A percentile compares a stretch with the other conserved stretches of the same genome.
These are phyloP conservation scores for Oxycera nigricornis DNA, from an alignment of 2,888 invertebrate genomes.

Conservation along the genomic window DNA sequence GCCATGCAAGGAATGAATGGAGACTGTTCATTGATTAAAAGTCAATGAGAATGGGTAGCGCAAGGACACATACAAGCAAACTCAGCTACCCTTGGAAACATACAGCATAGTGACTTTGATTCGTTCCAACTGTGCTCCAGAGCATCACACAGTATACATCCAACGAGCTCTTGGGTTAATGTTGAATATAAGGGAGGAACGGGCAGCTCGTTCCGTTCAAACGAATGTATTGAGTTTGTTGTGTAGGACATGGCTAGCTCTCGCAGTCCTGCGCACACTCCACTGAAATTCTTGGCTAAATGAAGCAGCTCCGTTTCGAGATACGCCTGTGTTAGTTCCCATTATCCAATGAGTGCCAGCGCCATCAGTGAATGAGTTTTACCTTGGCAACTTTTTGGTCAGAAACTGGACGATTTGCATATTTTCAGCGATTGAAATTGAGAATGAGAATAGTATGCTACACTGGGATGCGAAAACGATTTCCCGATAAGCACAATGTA, in stretches of 20 bases:
- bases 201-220: background rate
- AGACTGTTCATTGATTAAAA: conserved; percentile 49
- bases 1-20: conserved; percentile 48
- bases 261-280: conserved; percentile 1
- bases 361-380: conserved; percentile 28
- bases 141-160: background rate
- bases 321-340: background rate
- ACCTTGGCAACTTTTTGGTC: conserved; percentile 8
- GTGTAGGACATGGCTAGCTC: conserved; percentile 23
- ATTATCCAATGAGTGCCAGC: conserved; percentile 1
- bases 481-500: background rate
- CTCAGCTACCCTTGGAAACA: background rate
- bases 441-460: background rate
- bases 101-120: background rate
- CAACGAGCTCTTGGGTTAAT: background rate
- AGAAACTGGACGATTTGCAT: background rate
- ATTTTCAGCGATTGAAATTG: background rate
- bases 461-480: background rate
- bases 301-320: background rate
- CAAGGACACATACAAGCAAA: conserved; percentile 1
- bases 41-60: conserved; percentile 4
- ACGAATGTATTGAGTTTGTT: background rate
- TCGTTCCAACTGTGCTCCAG: conserved; percentile 3
- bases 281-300: background rate
- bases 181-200: background rate